Base-by-base conservation (phyloP, 1,140 invertebrate species). In the Musca domestica region DNA sequence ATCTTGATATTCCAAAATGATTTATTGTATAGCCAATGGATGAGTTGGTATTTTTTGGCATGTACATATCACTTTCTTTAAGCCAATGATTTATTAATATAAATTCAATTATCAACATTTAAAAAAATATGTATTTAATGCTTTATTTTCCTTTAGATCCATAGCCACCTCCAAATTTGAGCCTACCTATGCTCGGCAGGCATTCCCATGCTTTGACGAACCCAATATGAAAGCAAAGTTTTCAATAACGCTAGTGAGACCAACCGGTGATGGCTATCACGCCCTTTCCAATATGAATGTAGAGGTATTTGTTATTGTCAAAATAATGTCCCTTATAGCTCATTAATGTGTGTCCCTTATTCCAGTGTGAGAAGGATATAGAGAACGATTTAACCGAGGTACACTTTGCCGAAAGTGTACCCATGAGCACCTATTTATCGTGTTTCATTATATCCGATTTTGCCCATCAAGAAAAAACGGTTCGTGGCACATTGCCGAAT, bases 151-250 rank as follows among this genome's bases (percentile, higher is more conserved):
- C 54, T 47, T 0, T 74, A 95, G 94, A 72, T 86, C 83, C 63
- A 90, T 97, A 73, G 93, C 93, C 9, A 93, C 93, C 0, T 91
- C 94, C 0, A 95, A 98, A 83, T 96, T 98, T 78, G 92, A 98
- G 74, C 92, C 95, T 1, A 96, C 93, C 1, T 94, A 96, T 84
- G 95, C 96, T 0, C 87, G 96, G 34, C 88, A 93, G 82, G 92
- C 92, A 0, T 98, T 96, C 73, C 96, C 96, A 0, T 98, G 95
- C 79, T 97, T 97, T 78, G 97, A 98, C 83, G 96, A 99, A 79
- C 96, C 97, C 0, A 87, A 89, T 22, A 91, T 96, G 76, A 98
- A 98, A 84, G 93, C 96, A 3, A 90, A 88, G 63, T 98, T 91
- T 83, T 85, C 85, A n/a, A 87, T 97, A 6, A 88, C 88, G 14